Evolutionary conservation across 2,888 invertebrate species (phyloP), one percentile per base, ranked within the genome.

Genomic region (Pasiphila rectangulata): DNA sequence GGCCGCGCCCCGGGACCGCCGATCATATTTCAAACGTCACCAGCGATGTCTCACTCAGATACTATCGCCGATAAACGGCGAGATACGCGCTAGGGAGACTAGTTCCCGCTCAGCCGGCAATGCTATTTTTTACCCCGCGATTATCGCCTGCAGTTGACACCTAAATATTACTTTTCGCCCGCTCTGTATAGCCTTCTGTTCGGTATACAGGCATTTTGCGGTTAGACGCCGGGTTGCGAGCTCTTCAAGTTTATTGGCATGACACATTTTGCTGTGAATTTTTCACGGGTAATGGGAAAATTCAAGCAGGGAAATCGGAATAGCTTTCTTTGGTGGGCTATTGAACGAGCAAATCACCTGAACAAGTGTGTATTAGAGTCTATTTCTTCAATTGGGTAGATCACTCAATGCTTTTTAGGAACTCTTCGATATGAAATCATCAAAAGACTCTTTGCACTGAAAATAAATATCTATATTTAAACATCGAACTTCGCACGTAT

Each of bases 11-110:
- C 57, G 86, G 85, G 86, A 85, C 84, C 75, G 73, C 78, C 79
- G 86, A 87, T 88, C 87, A 88, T 88, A 88, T 88, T 88, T 88
- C 88, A 88, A 88, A 86, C 82, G 88, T 88, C 88, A 88, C 80
- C 80, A 72, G 78, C 85, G 86, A 88, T 88, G 88, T 88, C 87
- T 88, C 87, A 85, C 87, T 88, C 86, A 83, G 88, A 88, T 88
- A 83, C 84, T 81, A 86, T 84, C 86, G 78, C 76, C 83, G 87
- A 87, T 87, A 85, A 85, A 84, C 83, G 83, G 69, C 77, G 67
- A 75, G 80, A 78, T 79, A 79, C 47, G 34, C 42, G 79, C 80
- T 84, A 84, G 86, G 85, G 83, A 82, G 75, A 76, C 78, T 83
- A 85, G 85, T 85, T 78, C 76, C 55, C 62, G 44, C 58, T 61